Evolutionary conservation across 1,140 invertebrate species (phyloP).

Genomic region (Macrobrachium rosenbergii): DNA sequence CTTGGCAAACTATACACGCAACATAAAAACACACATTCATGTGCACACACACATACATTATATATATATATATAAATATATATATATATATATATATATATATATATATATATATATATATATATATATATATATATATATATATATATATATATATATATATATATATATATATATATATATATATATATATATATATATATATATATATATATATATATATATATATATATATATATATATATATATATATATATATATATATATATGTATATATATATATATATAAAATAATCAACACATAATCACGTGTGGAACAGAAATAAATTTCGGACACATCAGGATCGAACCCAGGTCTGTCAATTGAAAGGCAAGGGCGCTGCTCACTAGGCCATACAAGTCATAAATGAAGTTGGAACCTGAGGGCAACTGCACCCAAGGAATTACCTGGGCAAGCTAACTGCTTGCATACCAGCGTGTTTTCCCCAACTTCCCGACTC

Average conservation of each 20-base stretch:
- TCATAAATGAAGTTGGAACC: too few relatives aligned
- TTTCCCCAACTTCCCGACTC: too few relatives aligned
- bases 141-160: slow-evolving; percentile 13
- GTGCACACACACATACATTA: not conserved
- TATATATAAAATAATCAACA: too few relatives aligned
- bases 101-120: not conserved
- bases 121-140: slow-evolving; percentile 19
- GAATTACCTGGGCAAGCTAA: too few relatives aligned
- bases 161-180: slow-evolving; percentile 20
- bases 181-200: slow-evolving; percentile 19
- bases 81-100: slow-evolving; percentile 22
- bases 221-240: slow-evolving; percentile 22
- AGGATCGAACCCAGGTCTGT: too few relatives aligned
- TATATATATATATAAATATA: slow-evolving; percentile 7
- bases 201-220: slow-evolving; percentile 15
- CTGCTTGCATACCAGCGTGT: too few relatives aligned
- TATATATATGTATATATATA: slow-evolving; percentile 16
- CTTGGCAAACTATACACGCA: not conserved
- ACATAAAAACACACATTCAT: not conserved
- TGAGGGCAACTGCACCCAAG: too few relatives aligned
- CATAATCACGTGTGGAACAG: too few relatives aligned
- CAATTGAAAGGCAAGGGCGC: too few relatives aligned
- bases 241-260: slow-evolving; percentile 17
- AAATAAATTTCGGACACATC: too few relatives aligned
- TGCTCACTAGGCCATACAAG: too few relatives aligned